Evolutionary conservation across 2,113 vertebrate genomes (phyloP).

Genomic region (Thinocorus orbignyianus): DNA sequence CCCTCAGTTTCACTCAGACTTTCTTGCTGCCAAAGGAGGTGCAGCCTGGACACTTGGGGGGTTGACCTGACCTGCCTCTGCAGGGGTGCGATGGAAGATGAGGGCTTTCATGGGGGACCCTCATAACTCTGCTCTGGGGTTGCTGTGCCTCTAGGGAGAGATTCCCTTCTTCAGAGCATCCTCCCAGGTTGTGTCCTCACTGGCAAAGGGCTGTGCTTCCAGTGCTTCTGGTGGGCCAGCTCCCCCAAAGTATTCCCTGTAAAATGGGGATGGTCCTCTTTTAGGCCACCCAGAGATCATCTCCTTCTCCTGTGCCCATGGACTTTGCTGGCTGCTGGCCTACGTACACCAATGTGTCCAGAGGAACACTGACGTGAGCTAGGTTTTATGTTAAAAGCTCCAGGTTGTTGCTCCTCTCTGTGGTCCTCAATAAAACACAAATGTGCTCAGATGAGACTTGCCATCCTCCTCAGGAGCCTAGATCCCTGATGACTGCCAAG

Average conservation of each 20-base stretch:
- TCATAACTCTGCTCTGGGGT: neutral
- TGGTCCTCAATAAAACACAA: neutral
- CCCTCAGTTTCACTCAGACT: neutral
- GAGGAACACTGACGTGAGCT: neutral
- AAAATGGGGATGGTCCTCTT: neutral
- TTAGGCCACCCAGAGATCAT: neutral
- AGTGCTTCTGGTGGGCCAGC: neutral
- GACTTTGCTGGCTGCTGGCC: neutral
- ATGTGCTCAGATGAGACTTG: accelerated
- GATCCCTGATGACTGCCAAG: neutral
- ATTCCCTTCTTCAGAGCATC: neutral
- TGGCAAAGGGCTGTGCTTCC: neutral
- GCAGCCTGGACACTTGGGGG: neutral
- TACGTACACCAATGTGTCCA: accelerated
- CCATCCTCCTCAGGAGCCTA: neutral
- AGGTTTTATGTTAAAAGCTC: neutral
- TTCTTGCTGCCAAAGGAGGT: neutral
- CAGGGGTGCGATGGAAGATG: accelerated
- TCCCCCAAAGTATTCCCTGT: neutral
- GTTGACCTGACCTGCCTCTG: neutral
- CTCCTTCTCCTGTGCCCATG: neutral
- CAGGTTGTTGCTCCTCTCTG: neutral
- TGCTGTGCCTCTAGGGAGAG: neutral
- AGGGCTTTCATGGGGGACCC: neutral
- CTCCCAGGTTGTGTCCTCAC: neutral